These are phyloP conservation scores for Drepanosiphum platanoidis DNA, from an alignment of 2,888 invertebrate genomes.

Conservation along the genomic window DNA sequence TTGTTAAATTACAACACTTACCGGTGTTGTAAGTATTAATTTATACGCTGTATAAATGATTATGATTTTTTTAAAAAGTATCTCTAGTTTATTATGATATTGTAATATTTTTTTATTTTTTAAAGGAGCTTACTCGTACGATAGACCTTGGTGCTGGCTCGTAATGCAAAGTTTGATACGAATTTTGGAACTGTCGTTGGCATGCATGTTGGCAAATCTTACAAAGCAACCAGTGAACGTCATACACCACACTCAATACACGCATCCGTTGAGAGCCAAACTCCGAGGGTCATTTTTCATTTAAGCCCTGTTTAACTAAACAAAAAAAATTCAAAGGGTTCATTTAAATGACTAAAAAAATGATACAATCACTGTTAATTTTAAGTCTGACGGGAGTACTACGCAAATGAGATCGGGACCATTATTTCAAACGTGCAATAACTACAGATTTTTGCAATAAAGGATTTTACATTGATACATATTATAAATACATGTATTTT, in stretches of 20 bases:
- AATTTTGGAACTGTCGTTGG: constrained; percentile 69
- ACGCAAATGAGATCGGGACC: constrained; percentile 58
- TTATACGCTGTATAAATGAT: background rate
- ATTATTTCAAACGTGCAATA: constrained; percentile 56
- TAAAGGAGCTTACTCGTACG: constrained; percentile 41
- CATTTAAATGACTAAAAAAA: constrained; percentile 44
- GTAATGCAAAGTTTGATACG: constrained; percentile 71
- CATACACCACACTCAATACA: constrained; percentile 65
- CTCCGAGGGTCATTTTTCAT: constrained; percentile 63
- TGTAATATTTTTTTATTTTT: constrained; percentile 17
- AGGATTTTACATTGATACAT: constrained; percentile 18
- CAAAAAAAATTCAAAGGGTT: constrained; percentile 44
- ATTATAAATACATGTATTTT: background rate
- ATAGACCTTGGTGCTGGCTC: constrained; percentile 71
- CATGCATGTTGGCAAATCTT: constrained; percentile 71
- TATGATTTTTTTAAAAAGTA: constrained; percentile 1
- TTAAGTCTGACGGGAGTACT: constrained; percentile 59
- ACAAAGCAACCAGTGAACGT: constrained; percentile 70
- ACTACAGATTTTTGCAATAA: constrained; percentile 38
- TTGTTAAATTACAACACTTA: background rate
- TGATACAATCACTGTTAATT: constrained; percentile 59
- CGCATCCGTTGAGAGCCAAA: constrained; percentile 54
- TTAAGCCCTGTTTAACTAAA: constrained; percentile 37
- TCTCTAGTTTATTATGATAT: too few species aligned
- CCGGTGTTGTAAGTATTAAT: background rate